A percentile compares a stretch with the other conserved stretches of the same genome.
These are phyloP conservation scores for Pseudonaja textilis DNA, from an alignment of 2,113 vertebrate species.

Conservation along the genomic window DNA sequence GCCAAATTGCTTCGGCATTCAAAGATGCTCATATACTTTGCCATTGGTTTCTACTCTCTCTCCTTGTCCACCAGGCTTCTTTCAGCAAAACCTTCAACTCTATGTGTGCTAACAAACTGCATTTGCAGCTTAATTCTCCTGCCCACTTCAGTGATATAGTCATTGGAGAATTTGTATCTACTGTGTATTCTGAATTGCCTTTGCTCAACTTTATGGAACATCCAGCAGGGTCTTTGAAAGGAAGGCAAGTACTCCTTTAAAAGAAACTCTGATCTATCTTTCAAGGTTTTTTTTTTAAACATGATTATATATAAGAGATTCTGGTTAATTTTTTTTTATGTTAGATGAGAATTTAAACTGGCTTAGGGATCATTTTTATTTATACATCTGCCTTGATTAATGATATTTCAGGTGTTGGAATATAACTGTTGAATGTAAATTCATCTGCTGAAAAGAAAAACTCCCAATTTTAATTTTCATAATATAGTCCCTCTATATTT, in stretches of 20 bases:
- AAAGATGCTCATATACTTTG: background rate
- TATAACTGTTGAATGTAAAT: background rate
- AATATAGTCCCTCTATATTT: background rate
- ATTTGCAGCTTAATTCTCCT: background rate
- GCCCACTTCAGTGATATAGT: background rate
- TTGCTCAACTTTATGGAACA: background rate
- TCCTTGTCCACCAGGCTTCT: background rate
- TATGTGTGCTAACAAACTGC: background rate
- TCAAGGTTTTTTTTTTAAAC: background rate
- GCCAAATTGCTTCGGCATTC: background rate
- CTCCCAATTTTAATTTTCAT: background rate
- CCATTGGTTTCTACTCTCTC: background rate
- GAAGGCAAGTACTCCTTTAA: background rate
- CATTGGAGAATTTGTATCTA: background rate
- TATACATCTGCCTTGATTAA: background rate
- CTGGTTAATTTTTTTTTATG: background rate
- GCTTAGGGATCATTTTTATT: background rate
- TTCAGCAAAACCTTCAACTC: background rate
- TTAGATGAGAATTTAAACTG: background rate
- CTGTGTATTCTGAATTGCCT: background rate
- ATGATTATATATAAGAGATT: background rate
- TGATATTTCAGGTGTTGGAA: background rate
- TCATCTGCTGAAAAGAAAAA: background rate
- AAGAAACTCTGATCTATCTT: background rate
- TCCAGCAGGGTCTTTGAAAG: background rate